Conservation (phyloP, 2,888 invertebrate species). For the Pseudanteris insignis region DNA sequence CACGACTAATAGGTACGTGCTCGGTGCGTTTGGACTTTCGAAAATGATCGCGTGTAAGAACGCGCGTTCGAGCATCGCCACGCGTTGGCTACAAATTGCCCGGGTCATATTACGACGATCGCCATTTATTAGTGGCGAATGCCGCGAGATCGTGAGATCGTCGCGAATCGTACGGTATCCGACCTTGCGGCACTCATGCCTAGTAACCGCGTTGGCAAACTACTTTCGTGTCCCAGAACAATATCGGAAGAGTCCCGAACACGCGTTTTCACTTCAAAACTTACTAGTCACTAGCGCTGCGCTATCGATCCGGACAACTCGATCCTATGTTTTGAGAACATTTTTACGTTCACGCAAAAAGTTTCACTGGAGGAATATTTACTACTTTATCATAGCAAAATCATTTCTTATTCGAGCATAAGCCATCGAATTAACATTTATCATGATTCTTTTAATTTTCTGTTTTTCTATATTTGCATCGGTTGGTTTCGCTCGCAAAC, state of each 20-base stretch:
- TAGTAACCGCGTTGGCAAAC: constrained; percentile 50
- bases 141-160: constrained; percentile 54
- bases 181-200: constrained; percentile 52
- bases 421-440: no score
- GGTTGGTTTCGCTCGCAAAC: no score
- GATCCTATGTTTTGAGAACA: no score
- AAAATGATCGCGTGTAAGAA: constrained; percentile 15
- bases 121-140: constrained; percentile 36
- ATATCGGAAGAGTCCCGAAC: constrained; percentile 16
- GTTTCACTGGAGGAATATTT: no score
- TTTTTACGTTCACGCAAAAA: no score
- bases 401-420: no score
- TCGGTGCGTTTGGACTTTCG: constrained; percentile 30
- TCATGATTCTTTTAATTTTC: no score
- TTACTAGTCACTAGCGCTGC: constrained; percentile 22
- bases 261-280: constrained; percentile 40
- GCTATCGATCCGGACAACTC: no score
- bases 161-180: constrained; percentile 45
- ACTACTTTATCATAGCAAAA: no score
- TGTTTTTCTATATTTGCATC: no score
- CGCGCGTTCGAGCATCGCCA: constrained; percentile 19
- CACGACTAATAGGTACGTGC: no score
- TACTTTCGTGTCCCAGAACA: constrained; percentile 44
- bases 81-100: constrained; percentile 27
- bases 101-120: constrained; percentile 38